These are phyloP conservation scores for Macrochelys suwanniensis DNA, from an alignment of 2,797 vertebrate genomes.

Conservation along the genomic window DNA sequence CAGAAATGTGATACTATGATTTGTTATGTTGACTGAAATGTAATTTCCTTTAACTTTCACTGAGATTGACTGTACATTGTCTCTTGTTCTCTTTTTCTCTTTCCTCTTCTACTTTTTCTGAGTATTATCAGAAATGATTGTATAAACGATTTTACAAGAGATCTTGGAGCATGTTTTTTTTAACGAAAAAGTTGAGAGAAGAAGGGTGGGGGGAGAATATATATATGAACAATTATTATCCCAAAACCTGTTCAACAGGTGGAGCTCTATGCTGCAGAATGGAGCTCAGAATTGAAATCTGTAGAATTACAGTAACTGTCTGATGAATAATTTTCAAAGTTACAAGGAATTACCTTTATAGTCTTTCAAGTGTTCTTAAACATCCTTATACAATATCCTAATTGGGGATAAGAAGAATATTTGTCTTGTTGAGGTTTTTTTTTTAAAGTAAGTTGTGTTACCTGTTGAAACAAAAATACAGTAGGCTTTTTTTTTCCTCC, in stretches of 20 bases:
- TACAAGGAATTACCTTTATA: accelerated
- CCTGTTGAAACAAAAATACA: background rate
- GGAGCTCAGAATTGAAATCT: background rate
- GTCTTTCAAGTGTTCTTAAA: background rate
- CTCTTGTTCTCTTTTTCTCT: background rate
- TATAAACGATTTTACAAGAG: constrained; percentile 37
- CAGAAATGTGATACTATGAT: constrained; percentile 23
- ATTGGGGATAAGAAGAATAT: background rate
- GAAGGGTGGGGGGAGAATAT: background rate
- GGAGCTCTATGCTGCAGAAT: constrained; percentile 43
- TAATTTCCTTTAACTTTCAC: constrained; percentile 5
- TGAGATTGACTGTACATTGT: background rate
- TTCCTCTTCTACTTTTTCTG: background rate
- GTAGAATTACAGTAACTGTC: accelerated
- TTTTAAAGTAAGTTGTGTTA: background rate
- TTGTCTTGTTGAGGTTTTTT: background rate
- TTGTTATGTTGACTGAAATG: constrained; percentile 24
- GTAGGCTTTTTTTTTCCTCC: constrained; percentile 17
- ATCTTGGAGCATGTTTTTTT: constrained; percentile 41
- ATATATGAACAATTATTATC: constrained; percentile 19
- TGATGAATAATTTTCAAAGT: background rate
- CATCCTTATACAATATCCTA: background rate
- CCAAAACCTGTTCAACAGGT: constrained; percentile 60
- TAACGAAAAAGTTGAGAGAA: background rate
- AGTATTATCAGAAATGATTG: constrained; percentile 23